A percentile compares a stretch with the other conserved stretches of the same genome.
These are phyloP conservation scores for Psilopogon haemacephalus DNA, from an alignment of 2,113 vertebrate species.

Conservation along the genomic window DNA sequence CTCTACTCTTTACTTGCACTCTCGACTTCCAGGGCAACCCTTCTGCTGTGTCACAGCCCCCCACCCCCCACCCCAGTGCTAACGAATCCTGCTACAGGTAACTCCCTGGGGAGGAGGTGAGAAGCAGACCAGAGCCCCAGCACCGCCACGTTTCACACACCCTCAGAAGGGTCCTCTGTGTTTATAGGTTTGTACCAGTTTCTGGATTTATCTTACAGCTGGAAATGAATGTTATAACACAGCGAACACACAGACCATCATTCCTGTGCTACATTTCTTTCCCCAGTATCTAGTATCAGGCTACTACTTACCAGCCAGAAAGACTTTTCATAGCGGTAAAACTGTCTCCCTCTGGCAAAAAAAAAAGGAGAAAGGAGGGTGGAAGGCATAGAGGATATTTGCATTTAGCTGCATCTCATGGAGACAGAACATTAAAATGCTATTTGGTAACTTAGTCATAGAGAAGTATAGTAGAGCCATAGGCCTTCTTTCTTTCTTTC, in stretches of 20 bases:
- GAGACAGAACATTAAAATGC: constrained; percentile 74
- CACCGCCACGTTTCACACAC: neutral
- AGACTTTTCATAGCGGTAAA: constrained; percentile 60
- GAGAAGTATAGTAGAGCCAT: constrained; percentile 59
- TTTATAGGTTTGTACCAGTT: constrained; percentile 41
- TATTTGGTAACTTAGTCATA: constrained; percentile 70
- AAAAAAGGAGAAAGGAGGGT: constrained; percentile 26
- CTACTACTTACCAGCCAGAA: constrained; percentile 5
- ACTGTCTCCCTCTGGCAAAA: constrained; percentile 47
- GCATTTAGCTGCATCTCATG: constrained; percentile 66
- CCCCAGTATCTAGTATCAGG: constrained; percentile 48
- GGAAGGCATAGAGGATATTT: constrained; percentile 61
- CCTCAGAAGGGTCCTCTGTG: neutral
- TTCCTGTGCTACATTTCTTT: constrained; percentile 50
- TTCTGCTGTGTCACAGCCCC: neutral
- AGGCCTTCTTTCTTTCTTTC: constrained; percentile 3
- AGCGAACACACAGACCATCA: constrained; percentile 58
- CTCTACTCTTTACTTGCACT: neutral
- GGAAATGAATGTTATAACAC: constrained; percentile 65
- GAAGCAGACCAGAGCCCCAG: neutral
- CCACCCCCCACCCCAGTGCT: accelerated
- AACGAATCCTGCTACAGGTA: neutral
- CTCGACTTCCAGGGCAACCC: neutral
- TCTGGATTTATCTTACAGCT: constrained; percentile 67
- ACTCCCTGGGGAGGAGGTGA: neutral